Evolutionary conservation across 2,797 vertebrate genomes (phyloP).

Genomic region (Lutjanus campechanus): DNA sequence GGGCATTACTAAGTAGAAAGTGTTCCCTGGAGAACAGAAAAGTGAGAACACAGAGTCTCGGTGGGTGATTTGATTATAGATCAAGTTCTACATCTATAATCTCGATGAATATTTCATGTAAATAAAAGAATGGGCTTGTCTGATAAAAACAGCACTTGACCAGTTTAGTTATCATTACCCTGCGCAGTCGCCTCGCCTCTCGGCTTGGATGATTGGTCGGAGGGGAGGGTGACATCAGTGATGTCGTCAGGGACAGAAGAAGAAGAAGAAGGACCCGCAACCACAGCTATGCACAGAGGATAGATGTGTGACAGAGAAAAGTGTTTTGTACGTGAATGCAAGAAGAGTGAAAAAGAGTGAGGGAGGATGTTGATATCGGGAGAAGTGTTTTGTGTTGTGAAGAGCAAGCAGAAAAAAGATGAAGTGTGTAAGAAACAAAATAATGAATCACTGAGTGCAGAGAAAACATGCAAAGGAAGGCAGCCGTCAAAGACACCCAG

Average conservation of each 20-base stretch:
- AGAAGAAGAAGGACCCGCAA: slow-evolving; percentile 84
- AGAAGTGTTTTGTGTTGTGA: slow-evolving; percentile 1
- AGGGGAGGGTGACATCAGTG: slow-evolving; percentile 78
- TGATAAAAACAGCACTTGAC: slow-evolving; percentile 11
- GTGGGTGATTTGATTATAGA: not conserved
- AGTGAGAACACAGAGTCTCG: not conserved
- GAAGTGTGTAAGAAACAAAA: slow-evolving; percentile 54
- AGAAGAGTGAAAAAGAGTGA: slow-evolving; percentile 11
- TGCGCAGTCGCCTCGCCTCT: slow-evolving; percentile 73
- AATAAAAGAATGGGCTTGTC: not conserved
- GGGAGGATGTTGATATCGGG: not conserved
- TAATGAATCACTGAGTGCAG: slow-evolving; percentile 57
- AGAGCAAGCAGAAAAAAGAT: slow-evolving; percentile 32
- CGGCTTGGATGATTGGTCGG: slow-evolving; percentile 77
- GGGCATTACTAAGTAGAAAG: slow-evolving; percentile 85
- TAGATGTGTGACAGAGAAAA: slow-evolving; percentile 59
- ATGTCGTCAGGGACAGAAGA: slow-evolving; percentile 85
- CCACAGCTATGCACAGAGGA: slow-evolving; percentile 84
- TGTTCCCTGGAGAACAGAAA: slow-evolving; percentile 76
- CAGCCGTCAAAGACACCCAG: slow-evolving; percentile 29
- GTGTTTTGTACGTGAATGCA: slow-evolving; percentile 26
- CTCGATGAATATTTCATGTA: not conserved
- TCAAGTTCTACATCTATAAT: not conserved
- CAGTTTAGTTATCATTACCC: slow-evolving; percentile 67
- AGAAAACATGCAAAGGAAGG: slow-evolving; percentile 74